Evolutionary conservation across 2,797 vertebrate species (phyloP).

Genomic region (Pyrocephalus nanus): DNA sequence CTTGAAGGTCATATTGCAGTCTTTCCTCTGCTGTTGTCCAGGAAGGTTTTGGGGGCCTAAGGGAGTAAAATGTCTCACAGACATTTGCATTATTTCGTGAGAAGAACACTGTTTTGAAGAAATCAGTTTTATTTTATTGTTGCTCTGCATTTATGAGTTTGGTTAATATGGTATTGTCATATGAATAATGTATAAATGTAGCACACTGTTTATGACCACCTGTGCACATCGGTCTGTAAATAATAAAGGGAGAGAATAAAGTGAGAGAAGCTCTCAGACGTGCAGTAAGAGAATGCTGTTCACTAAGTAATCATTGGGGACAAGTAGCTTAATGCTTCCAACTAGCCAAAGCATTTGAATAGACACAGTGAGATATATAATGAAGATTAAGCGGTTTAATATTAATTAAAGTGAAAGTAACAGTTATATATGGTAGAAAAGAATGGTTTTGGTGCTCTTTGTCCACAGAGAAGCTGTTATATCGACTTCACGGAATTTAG

Average conservation of each 20-base stretch:
- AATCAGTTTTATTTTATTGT: background rate
- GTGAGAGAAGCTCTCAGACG: background rate
- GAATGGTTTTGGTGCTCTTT: background rate
- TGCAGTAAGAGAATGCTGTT: background rate
- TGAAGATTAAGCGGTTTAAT: background rate
- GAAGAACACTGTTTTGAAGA: background rate
- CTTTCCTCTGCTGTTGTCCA: background rate
- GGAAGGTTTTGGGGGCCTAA: background rate
- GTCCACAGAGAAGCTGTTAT: background rate
- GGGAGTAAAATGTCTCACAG: background rate
- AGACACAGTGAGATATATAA: background rate
- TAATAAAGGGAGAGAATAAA: background rate
- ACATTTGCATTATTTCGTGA: background rate
- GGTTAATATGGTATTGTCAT: background rate
- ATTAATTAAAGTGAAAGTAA: constrained; percentile 27
- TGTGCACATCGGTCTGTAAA: background rate
- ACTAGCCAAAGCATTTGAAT: background rate
- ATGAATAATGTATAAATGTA: background rate
- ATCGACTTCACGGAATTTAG: background rate
- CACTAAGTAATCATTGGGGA: constrained; percentile 14
- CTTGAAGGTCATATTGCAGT: constrained; percentile 15
- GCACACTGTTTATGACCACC: background rate
- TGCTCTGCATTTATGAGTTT: background rate
- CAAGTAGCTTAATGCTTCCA: constrained; percentile 1
- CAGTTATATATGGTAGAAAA: background rate